Evolutionary conservation across 2,888 invertebrate genomes (phyloP).

Genomic region (Brachylomia viminalis): DNA sequence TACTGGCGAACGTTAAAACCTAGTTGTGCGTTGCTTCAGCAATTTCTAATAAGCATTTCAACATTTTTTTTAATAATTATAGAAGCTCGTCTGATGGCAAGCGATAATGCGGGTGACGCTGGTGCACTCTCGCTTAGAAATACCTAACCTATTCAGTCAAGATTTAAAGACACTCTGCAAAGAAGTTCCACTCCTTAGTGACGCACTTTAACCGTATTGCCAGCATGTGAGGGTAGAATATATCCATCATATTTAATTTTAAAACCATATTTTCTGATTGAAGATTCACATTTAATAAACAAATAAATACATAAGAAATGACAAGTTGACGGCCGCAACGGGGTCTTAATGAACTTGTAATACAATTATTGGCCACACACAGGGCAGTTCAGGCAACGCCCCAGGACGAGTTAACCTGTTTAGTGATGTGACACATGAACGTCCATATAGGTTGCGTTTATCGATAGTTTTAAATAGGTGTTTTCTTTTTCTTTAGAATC

Average conservation of each 20-base stretch:
- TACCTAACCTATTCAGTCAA: background rate
- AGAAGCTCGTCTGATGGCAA: no score
- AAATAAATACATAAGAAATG: conserved; percentile 76
- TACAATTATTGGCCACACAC: conserved; percentile 90
- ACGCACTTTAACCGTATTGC: background rate
- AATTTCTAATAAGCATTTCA: conserved; percentile 11
- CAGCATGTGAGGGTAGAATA: background rate
- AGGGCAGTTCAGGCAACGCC: conserved; percentile 87
- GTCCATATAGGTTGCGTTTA: conserved; percentile 62
- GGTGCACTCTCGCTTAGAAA: no score
- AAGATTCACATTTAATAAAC: conserved; percentile 65
- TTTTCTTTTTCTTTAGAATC: background rate
- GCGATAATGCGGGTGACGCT: no score
- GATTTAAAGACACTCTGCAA: background rate
- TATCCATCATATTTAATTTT: background rate
- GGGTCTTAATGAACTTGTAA: conserved; percentile 89
- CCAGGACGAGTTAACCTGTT: conserved; percentile 86
- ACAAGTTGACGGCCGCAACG: conserved; percentile 79
- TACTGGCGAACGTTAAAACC: conserved; percentile 44
- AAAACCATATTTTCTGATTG: conserved; percentile 49
- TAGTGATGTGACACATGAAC: conserved; percentile 74
- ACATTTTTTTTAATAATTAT: background rate
- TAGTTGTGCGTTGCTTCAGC: conserved; percentile 13
- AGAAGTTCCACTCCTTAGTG: background rate
- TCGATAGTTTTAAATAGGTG: conserved; percentile 25